Evolutionary conservation across 2,797 vertebrate species (phyloP).

Genomic region (Parauchenoglanis punctatus): DNA sequence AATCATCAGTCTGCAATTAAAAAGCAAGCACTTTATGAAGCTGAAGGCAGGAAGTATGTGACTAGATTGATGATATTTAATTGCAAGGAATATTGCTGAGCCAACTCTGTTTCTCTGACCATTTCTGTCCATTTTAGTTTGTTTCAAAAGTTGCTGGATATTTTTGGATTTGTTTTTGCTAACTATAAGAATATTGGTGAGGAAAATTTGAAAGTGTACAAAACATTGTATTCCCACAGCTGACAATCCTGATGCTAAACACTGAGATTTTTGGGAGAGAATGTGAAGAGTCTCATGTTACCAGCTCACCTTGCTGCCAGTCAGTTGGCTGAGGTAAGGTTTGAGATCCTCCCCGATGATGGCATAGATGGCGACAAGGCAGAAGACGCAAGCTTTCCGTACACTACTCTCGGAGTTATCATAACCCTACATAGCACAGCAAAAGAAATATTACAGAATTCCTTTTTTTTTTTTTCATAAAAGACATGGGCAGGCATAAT

Average conservation of each 20-base stretch:
- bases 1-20: neutral
- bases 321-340: constrained; percentile 93
- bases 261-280: neutral
- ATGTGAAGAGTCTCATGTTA: neutral
- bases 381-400: constrained; percentile 97
- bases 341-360: constrained; percentile 97
- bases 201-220: neutral
- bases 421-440: constrained; percentile 81
- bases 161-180: neutral
- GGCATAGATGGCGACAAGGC: constrained; percentile 92
- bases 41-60: neutral
- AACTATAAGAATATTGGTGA: neutral
- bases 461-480: neutral
- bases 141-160: neutral
- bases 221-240: neutral
- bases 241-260: neutral
- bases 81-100: neutral
- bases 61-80: neutral
- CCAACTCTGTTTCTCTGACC: neutral
- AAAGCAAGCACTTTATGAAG: neutral
- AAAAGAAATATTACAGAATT: neutral
- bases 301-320: constrained; percentile 93
- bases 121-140: neutral
- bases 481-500: neutral
- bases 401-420: constrained; percentile 98